Evolutionary conservation across 1,140 invertebrate genomes (phyloP), one percentile per base, ranked within the genome.

Genomic region (Dendroctonus valens): DNA sequence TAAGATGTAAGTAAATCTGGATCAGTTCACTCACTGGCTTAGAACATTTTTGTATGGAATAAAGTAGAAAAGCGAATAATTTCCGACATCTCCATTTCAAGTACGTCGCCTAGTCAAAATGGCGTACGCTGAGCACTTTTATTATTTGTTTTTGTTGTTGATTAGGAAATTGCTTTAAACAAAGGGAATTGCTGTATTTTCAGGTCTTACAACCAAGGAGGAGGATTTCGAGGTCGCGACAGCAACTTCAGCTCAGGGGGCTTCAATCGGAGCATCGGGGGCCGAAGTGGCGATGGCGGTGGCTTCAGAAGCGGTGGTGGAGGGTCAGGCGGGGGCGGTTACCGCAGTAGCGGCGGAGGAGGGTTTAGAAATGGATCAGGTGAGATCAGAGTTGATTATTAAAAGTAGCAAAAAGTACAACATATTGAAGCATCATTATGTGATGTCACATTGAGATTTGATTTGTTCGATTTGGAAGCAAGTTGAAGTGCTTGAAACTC

Each of bases 361-460:
- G 26, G 26, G 26, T 42, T n/a, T 15, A 11, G 55, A 42, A 44
- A 41, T 50, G 75, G 77, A 58, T 76, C 73, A 42, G 75, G 73
- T 59, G 76, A 77, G 46, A 72, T 70, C 53, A 70, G 61, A 11
- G 88, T 89, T 68, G 90, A 89, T 6, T 86, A 88, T 71, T n/a
- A n/a, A n/a, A n/a, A n/a, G n/a, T n/a, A n/a, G n/a, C n/a, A n/a
- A 95, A 92, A 92, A 89, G 90, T 53, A 9, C 8, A 53, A 53
- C 11, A 9, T n/a, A 53, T n/a, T 53, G 15, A 38, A 53, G 37
- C 37, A 9, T 53, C 11, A 53, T 15, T 53, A n/a, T 9, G 9
- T 15, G 9, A 14, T n/a, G 15, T 9, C 14, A 15, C 37, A 26
- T 15, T 9, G 15, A 53, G 37, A 11, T 9, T 15, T 53, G 51